These are phyloP conservation scores for Cheilosia vulpina DNA, from an alignment of 2,888 invertebrate genomes.

Conservation along the genomic window DNA sequence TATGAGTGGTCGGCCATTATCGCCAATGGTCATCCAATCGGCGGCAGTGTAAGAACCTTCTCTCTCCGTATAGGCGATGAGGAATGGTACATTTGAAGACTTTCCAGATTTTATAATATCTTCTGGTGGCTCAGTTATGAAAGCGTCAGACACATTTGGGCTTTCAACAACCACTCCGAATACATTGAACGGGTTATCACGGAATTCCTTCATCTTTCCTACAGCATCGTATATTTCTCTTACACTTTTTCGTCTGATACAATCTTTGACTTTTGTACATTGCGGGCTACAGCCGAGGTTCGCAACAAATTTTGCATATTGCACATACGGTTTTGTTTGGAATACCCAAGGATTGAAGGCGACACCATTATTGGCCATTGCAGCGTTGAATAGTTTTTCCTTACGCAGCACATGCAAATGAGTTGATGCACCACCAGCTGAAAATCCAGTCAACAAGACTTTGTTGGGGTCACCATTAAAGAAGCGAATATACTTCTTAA, in stretches of 20 bases:
- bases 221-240: constrained; percentile 85
- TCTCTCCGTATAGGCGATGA: constrained; percentile 87
- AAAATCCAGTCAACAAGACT: constrained; percentile 87
- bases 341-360: constrained; percentile 86
- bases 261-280: constrained; percentile 85
- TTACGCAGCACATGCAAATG: constrained; percentile 87
- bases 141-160: constrained; percentile 84
- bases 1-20: background rate
- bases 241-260: constrained; percentile 86
- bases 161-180: constrained; percentile 88
- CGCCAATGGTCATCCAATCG: constrained; percentile 77
- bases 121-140: constrained; percentile 87
- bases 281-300: constrained; percentile 86
- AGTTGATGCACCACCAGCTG: constrained; percentile 89
- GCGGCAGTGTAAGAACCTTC: constrained; percentile 89
- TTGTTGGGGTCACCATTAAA: constrained; percentile 89
- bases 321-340: constrained; percentile 77
- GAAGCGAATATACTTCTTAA: constrained; percentile 87
- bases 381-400: constrained; percentile 35
- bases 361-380: constrained; percentile 86
- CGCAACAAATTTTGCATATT: constrained; percentile 85
- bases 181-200: constrained; percentile 88
- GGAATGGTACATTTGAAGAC: constrained; percentile 87
- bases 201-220: constrained; percentile 81
- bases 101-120: constrained; percentile 85